Conservation (phyloP, 1,140 invertebrate genomes). For the Cyclina sinensis region DNA sequence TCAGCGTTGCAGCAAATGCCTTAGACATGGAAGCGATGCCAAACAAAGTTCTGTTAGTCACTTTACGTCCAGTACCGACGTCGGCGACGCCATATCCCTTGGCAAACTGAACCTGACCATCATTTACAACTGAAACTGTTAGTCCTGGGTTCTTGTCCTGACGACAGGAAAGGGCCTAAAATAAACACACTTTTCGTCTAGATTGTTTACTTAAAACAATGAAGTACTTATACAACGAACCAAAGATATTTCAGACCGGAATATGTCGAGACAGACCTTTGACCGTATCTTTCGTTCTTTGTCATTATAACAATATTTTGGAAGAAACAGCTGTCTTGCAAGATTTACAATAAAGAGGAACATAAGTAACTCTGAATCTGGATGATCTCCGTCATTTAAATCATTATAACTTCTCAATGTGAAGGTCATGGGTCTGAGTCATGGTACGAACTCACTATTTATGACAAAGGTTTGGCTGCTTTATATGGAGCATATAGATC, state of each 20-base stretch:
- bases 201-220: background rate
- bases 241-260: background rate
- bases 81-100: constrained; percentile 72
- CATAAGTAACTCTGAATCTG: too few relatives aligned
- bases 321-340: background rate
- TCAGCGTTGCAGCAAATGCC: constrained; percentile 73
- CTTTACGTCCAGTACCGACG: constrained; percentile 34
- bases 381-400: too few relatives aligned
- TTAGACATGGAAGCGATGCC: constrained; percentile 76
- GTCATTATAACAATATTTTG: too few relatives aligned
- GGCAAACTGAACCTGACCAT: constrained; percentile 65
- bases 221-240: background rate
- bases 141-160: constrained; percentile 70
- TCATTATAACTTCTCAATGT: too few relatives aligned
- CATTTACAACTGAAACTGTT: constrained; percentile 73
- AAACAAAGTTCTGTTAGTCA: constrained; percentile 70
- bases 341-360: too few relatives aligned
- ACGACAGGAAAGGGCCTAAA: constrained; percentile 62
- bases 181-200: background rate
- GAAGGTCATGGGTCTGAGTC: too few relatives aligned
- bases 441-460: too few relatives aligned
- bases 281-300: background rate
- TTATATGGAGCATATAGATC: too few relatives aligned
- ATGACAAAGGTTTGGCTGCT: too few relatives aligned
- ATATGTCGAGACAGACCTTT: background rate